Evolutionary conservation across 2,888 invertebrate species (phyloP).

Genomic region (Eupithecia vulgata): DNA sequence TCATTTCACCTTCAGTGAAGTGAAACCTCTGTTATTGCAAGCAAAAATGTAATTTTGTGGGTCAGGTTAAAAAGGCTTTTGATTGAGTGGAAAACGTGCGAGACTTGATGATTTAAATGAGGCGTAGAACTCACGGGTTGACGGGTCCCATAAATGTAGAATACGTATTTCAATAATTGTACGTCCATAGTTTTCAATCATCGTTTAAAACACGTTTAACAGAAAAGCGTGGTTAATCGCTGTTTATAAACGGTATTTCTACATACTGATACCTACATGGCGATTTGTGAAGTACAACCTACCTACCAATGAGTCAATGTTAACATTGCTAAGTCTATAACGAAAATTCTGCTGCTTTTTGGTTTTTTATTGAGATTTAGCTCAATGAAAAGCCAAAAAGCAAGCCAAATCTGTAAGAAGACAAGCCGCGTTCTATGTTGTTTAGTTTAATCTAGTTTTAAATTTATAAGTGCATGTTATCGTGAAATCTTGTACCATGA

Average conservation of each 20-base stretch:
- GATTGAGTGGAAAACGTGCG: background rate
- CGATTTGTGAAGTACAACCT: background rate
- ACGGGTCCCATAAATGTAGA: background rate
- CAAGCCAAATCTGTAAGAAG: background rate
- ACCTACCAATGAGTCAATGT: background rate
- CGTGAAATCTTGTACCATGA: no score
- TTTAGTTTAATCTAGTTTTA: no score
- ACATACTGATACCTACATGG: background rate
- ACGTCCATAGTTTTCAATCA: background rate
- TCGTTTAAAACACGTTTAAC: background rate
- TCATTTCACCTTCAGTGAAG: no score
- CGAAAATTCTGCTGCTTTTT: background rate
- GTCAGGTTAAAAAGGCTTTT: background rate
- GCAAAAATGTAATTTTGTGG: background rate
- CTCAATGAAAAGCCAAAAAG: background rate
- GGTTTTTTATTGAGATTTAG: no score
- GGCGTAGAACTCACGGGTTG: no score
- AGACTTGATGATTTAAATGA: background rate
- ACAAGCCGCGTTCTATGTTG: background rate
- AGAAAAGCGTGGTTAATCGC: conserved; percentile 1
- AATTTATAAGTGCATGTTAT: no score
- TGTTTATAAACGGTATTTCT: background rate
- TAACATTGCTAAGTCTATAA: background rate
- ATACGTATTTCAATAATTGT: background rate
- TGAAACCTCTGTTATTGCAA: background rate